Conservation (phyloP, 2,113 vertebrate genomes). For the Notiomystis cincta region DNA sequence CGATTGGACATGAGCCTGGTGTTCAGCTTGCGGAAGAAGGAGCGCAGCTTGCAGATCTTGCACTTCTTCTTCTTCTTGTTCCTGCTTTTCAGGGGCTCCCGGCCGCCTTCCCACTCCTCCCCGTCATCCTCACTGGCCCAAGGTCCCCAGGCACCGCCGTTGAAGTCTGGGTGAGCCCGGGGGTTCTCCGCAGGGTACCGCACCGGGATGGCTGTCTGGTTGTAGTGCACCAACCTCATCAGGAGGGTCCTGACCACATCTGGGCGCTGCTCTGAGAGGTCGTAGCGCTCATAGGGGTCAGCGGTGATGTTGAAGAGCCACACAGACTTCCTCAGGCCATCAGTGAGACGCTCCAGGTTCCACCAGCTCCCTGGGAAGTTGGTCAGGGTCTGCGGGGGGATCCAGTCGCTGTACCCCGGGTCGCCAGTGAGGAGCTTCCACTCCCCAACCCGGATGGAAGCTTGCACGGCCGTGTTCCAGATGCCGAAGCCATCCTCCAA, state of each 20-base stretch:
- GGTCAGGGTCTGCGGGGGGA: slow-evolving; percentile 86
- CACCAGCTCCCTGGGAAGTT: slow-evolving; percentile 91
- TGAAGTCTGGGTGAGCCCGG: slow-evolving; percentile 88
- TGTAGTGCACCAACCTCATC: slow-evolving; percentile 85
- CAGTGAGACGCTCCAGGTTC: slow-evolving; percentile 87
- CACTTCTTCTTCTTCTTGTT: slow-evolving; percentile 86
- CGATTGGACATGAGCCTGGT: slow-evolving; percentile 90
- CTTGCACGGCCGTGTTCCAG: slow-evolving; percentile 94
- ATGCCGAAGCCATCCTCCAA: slow-evolving; percentile 84
- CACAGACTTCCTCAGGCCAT: slow-evolving; percentile 76
- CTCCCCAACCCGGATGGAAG: slow-evolving; percentile 88
- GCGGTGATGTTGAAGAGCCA: slow-evolving; percentile 97
- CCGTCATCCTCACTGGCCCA: slow-evolving; percentile 88
- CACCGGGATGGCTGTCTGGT: slow-evolving; percentile 90
- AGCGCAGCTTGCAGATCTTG: slow-evolving; percentile 84
- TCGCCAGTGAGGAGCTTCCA: slow-evolving; percentile 97
- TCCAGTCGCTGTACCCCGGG: slow-evolving; percentile 95
- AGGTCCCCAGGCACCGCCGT: slow-evolving; percentile 92
- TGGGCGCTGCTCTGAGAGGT: slow-evolving; percentile 82
- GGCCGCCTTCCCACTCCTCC: slow-evolving; percentile 71
- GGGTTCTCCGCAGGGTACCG: slow-evolving; percentile 91
- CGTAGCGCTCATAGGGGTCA: slow-evolving; percentile 88
- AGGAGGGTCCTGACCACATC: slow-evolving; percentile 88
- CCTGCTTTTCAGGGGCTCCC: slow-evolving; percentile 64
- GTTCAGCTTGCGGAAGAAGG: slow-evolving; percentile 91